phyloP scores from a whole-genome alignment of 53 echinoderm and acorn worm genomes.

The Pentamera pediparva region DNA sequence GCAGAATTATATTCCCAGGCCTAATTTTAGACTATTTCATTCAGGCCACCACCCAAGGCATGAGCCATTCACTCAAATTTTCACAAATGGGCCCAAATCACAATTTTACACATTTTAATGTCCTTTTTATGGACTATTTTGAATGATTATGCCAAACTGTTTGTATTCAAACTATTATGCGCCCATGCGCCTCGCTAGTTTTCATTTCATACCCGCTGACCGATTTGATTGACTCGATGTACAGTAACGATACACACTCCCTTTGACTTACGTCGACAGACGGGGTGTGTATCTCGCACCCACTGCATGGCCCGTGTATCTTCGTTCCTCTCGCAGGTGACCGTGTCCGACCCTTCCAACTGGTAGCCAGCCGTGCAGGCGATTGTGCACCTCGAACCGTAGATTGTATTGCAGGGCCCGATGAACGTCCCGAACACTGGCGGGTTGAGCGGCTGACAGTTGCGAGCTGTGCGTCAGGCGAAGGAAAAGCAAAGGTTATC shows the following conservation, averaged over 20 bases:
- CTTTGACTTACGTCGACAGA: slow-evolving; percentile 39
- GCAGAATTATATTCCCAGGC: too few species aligned
- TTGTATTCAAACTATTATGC: too few species aligned
- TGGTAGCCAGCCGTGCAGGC: slow-evolving; percentile 50
- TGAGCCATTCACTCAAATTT: too few species aligned
- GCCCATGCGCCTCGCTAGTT: too few species aligned
- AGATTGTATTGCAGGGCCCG: slow-evolving; percentile 42
- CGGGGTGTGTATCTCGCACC: slow-evolving; percentile 38
- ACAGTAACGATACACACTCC: background rate
- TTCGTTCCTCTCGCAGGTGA: slow-evolving; percentile 53
- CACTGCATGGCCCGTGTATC: slow-evolving; percentile 58
- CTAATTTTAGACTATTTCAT: too few species aligned
- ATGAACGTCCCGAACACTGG: slow-evolving; percentile 52
- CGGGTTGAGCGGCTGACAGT: slow-evolving; percentile 54
- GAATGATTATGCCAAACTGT: too few species aligned
- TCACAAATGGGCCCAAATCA: too few species aligned
- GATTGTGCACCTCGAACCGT: slow-evolving; percentile 49
- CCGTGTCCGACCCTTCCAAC: slow-evolving; percentile 42
- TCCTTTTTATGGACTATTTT: too few species aligned
- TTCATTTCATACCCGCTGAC: too few species aligned
- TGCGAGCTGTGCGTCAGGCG: slow-evolving; percentile 55
- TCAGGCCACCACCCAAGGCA: too few species aligned
- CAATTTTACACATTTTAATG: too few species aligned
- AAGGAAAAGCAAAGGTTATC: background rate
- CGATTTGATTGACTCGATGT: background rate